Conservation (phyloP, 2,888 invertebrate species). For the Drosophila bunnanda region DNA sequence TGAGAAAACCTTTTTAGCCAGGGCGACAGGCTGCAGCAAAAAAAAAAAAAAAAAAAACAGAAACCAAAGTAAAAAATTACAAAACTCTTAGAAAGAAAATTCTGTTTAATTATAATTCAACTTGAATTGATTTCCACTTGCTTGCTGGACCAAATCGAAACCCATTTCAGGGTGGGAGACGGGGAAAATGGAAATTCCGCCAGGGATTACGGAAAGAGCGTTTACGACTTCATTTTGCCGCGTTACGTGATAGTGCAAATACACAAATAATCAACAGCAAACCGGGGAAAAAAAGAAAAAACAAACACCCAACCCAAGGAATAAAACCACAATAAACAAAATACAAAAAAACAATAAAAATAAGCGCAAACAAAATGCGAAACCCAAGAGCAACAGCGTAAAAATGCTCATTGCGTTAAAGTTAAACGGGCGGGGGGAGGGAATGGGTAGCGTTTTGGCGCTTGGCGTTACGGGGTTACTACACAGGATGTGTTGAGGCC, state of each 20-base stretch:
- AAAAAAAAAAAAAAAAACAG: background rate
- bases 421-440: background rate
- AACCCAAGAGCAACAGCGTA: conserved; percentile 60
- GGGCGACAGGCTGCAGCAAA: conserved; percentile 47
- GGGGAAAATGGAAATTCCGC: conserved; percentile 5
- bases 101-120: conserved; percentile 25
- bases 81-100: background rate
- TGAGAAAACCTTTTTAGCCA: conserved; percentile 65
- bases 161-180: conserved; percentile 19
- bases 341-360: conserved; percentile 41
- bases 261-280: conserved; percentile 51
- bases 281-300: conserved; percentile 14
- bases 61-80: too few species aligned
- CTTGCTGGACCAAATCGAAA: conserved; percentile 32
- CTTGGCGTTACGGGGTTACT: conserved; percentile 1
- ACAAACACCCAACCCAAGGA: conserved; percentile 20
- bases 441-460: background rate
- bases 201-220: conserved; percentile 21
- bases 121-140: conserved; percentile 44
- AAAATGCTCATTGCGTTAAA: conserved; percentile 56
- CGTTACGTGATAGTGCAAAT: conserved; percentile 77
- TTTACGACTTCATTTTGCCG: conserved; percentile 77
- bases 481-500: conserved; percentile 73
- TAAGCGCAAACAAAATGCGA: conserved; percentile 49
- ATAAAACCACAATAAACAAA: conserved; percentile 46